Evolutionary conservation across 2,888 invertebrate genomes (phyloP).

Genomic region (Brachyptera putata): DNA sequence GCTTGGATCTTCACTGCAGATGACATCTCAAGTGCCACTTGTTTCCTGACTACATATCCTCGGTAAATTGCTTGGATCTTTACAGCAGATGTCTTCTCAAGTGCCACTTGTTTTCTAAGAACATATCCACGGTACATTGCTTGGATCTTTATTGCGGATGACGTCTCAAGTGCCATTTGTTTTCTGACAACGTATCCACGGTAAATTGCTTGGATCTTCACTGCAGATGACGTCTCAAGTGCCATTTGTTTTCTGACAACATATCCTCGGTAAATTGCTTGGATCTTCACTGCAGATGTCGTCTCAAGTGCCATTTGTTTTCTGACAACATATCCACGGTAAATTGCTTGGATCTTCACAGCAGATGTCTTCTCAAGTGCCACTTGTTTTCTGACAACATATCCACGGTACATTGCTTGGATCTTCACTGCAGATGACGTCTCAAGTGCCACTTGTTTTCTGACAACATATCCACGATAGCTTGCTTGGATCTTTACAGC

Average conservation of each 20-base stretch:
- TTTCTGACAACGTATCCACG: background rate
- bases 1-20: constrained; percentile 11
- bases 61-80: constrained; percentile 1
- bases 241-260: background rate
- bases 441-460: background rate
- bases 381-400: background rate
- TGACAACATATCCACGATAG: background rate
- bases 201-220: background rate
- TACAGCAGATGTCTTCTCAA: background rate
- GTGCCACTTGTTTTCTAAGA: background rate
- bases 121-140: background rate
- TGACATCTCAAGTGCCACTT: constrained; percentile 24
- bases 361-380: background rate
- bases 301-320: background rate
- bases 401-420: background rate
- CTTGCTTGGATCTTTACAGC: background rate
- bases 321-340: background rate
- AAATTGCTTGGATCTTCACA: background rate
- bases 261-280: background rate
- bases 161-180: background rate
- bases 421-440: background rate
- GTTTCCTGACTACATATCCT: background rate
- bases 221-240: background rate
- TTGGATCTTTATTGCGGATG: background rate
- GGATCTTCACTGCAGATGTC: background rate